phyloP scores from a whole-genome alignment of 2,113 vertebrate genomes.

The Suncus etruscus region DNA sequence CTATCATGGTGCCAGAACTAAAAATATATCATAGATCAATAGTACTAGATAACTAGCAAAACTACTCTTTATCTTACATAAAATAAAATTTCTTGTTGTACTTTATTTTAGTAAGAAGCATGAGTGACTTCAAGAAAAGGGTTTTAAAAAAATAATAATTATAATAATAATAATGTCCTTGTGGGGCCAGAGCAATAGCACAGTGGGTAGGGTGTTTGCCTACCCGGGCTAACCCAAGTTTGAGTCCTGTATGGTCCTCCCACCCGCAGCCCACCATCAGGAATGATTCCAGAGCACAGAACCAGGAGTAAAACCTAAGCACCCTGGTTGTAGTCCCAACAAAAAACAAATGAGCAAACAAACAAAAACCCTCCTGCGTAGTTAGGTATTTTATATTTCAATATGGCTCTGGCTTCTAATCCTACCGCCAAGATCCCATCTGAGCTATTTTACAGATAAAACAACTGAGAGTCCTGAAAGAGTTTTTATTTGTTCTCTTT shows the following conservation, averaged over 20 bases:
- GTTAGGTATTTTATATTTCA: constrained; percentile 18
- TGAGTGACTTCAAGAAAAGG: not conserved
- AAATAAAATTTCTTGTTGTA: constrained; percentile 41
- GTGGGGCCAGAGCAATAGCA: too few species aligned
- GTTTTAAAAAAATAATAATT: too few species aligned
- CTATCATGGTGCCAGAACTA: not conserved
- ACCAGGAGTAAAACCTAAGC: too few species aligned
- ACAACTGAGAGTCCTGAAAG: constrained; percentile 9
- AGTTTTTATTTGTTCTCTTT: constrained; percentile 23
- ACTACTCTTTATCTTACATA: not conserved
- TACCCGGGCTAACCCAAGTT: too few species aligned
- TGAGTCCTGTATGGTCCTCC: too few species aligned
- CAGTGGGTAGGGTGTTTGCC: too few species aligned
- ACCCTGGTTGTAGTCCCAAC: too few species aligned
- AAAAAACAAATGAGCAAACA: too few species aligned
- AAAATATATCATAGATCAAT: constrained; percentile 20
- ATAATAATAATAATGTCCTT: too few species aligned
- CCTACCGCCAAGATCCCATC: not conserved
- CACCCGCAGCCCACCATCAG: too few species aligned
- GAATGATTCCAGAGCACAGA: too few species aligned
- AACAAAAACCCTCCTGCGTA: too few species aligned
- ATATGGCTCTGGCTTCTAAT: constrained; percentile 47
- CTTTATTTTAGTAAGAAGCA: constrained; percentile 11
- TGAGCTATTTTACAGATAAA: constrained; percentile 41
- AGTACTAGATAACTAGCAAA: not conserved